Conservation (phyloP, 2,797 vertebrate species). For the Amphiprion clarkii region DNA sequence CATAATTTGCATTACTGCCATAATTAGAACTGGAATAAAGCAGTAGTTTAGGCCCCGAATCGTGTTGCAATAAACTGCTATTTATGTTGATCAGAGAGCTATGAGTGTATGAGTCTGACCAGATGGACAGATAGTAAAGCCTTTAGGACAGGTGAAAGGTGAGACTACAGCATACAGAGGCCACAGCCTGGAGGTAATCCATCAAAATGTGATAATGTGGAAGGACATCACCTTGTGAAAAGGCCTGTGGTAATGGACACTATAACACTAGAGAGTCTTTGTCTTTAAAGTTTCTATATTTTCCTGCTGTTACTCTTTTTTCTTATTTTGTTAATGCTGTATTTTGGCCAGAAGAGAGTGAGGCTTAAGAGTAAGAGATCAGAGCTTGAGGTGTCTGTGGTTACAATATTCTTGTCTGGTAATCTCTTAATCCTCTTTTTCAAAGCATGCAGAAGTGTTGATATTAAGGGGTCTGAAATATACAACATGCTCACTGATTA, state of each 20-base stretch:
- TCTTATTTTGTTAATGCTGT: not conserved
- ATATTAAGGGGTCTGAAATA: conserved; percentile 15
- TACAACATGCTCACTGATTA: not conserved
- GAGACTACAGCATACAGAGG: conserved; percentile 23
- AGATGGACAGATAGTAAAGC: conserved; percentile 25
- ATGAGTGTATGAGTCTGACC: conserved; percentile 18
- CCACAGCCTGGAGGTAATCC: conserved; percentile 18
- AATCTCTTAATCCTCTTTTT: conserved; percentile 21
- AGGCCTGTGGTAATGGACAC: not conserved
- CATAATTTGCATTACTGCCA: not conserved
- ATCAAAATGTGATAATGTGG: not conserved
- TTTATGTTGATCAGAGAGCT: not conserved
- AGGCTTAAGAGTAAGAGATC: not conserved
- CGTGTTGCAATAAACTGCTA: not conserved
- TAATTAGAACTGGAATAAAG: not conserved
- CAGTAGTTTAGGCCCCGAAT: not conserved
- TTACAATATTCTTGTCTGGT: not conserved
- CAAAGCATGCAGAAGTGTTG: not conserved
- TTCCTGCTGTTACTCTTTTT: not conserved
- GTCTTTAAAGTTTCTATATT: not conserved
- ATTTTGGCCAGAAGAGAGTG: not conserved
- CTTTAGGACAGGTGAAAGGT: conserved; percentile 43
- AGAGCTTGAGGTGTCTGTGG: not conserved
- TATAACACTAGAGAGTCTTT: not conserved
- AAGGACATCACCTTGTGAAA: conserved; percentile 10